A percentile compares a stretch with the other conserved stretches of the same genome.
Evolutionary conservation across 2,113 vertebrate genomes (phyloP).

Genomic region (Sterrhoptilus dennistouni): DNA sequence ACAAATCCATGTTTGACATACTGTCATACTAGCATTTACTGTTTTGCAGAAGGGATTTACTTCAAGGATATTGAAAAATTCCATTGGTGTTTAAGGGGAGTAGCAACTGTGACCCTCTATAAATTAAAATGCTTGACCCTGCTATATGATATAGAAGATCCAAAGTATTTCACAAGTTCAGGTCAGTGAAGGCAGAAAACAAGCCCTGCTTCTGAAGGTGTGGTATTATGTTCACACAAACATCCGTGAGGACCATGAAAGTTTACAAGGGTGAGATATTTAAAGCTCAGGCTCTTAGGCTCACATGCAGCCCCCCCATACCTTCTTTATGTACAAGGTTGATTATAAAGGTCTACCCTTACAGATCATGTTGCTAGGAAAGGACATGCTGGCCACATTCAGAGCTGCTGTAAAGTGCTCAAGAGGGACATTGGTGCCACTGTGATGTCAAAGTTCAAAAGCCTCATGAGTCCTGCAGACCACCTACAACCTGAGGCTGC

Average conservation of each 20-base stretch:
- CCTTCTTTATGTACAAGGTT: not conserved
- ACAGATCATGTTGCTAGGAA: not conserved
- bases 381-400: not conserved
- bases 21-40: constrained; percentile 70
- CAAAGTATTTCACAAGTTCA: constrained; percentile 9
- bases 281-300: not conserved
- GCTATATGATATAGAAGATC: constrained; percentile 6
- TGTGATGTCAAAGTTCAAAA: constrained; percentile 17
- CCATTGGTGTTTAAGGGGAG: constrained; percentile 66
- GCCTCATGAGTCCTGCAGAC: not conserved
- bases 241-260: not conserved
- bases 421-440: not conserved
- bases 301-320: not conserved
- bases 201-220: not conserved
- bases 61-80: constrained; percentile 79
- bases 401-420: not conserved
- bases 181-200: constrained; percentile 34
- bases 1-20: constrained; percentile 71
- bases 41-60: constrained; percentile 71
- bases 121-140: constrained; percentile 70
- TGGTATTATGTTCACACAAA: not conserved
- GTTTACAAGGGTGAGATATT: not conserved
- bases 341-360: not conserved
- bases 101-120: constrained; percentile 64
- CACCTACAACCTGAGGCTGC: not conserved